These are phyloP conservation scores for Amblyraja radiata DNA, from an alignment of 2,797 vertebrate genomes.

Conservation along the genomic window DNA sequence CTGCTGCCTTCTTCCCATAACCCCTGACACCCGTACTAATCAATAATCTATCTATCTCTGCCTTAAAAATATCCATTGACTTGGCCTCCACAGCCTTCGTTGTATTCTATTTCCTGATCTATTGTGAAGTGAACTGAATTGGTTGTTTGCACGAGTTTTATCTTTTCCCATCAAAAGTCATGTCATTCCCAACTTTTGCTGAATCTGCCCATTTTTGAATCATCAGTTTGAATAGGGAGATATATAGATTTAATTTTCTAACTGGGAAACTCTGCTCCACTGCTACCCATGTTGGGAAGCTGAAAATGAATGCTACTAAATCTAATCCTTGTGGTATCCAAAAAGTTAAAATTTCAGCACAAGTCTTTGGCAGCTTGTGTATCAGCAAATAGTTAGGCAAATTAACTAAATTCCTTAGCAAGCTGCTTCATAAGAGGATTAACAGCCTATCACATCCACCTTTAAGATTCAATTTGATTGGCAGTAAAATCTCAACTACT, in stretches of 20 bases:
- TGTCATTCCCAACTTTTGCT: too few relatives aligned
- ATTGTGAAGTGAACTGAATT: too few relatives aligned
- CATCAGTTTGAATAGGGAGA: not conserved
- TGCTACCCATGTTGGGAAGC: not conserved
- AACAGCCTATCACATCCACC: not conserved
- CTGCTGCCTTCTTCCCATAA: too few relatives aligned
- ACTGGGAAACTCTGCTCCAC: not conserved
- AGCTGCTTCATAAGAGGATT: slow-evolving; percentile 7
- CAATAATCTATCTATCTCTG: too few relatives aligned
- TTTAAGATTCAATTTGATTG: not conserved
- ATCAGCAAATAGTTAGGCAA: not conserved
- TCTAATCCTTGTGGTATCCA: not conserved
- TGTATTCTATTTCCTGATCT: too few relatives aligned
- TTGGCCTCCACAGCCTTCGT: too few relatives aligned
- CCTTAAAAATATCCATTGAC: too few relatives aligned
- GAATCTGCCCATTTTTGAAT: not conserved
- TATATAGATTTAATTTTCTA: not conserved
- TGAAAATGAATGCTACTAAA: not conserved
- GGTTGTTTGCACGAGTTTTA: too few relatives aligned
- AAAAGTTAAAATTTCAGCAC: slow-evolving; percentile 5
- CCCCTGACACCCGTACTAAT: too few relatives aligned
- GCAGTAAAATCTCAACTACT: not conserved
- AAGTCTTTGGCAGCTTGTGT: not conserved
- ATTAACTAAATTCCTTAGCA: not conserved
- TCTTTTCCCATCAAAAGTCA: too few relatives aligned